Conservation (phyloP, 2,113 vertebrate genomes). For the Mus pahari region DNA sequence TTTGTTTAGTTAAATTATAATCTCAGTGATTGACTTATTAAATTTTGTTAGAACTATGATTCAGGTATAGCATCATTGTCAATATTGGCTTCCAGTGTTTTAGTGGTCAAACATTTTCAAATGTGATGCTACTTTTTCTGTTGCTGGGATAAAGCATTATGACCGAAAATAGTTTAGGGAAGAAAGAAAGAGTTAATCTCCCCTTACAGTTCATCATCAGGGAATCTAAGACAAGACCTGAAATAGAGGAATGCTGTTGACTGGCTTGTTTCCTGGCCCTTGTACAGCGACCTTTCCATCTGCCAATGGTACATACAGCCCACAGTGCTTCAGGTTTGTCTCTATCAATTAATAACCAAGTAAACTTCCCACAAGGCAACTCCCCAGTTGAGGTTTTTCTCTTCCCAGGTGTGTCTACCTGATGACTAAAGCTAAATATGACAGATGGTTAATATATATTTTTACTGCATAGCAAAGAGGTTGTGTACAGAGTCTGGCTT, state of each 20-base stretch:
- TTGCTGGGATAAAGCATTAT: not conserved
- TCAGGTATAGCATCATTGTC: constrained; percentile 68
- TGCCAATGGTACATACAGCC: not conserved
- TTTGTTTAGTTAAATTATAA: not conserved
- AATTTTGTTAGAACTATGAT: constrained; percentile 69
- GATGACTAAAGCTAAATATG: not conserved
- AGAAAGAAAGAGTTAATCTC: not conserved
- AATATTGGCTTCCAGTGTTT: not conserved
- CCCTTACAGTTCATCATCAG: not conserved
- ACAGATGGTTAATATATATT: not conserved
- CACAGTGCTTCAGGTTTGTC: not conserved
- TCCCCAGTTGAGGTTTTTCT: not conserved
- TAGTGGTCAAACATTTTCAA: not conserved
- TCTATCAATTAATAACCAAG: not conserved
- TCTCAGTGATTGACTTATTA: constrained; percentile 64
- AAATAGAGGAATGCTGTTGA: not conserved
- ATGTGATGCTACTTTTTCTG: not conserved
- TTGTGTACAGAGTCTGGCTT: not conserved
- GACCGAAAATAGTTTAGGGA: not conserved
- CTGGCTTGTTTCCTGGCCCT: not conserved
- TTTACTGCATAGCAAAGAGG: not conserved
- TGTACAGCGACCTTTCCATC: not conserved
- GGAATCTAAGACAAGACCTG: not conserved
- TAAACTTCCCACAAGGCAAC: not conserved
- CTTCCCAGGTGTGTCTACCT: not conserved